Evolutionary conservation across 1,140 invertebrate genomes (phyloP).

Genomic region (Meteorus sp.): DNA sequence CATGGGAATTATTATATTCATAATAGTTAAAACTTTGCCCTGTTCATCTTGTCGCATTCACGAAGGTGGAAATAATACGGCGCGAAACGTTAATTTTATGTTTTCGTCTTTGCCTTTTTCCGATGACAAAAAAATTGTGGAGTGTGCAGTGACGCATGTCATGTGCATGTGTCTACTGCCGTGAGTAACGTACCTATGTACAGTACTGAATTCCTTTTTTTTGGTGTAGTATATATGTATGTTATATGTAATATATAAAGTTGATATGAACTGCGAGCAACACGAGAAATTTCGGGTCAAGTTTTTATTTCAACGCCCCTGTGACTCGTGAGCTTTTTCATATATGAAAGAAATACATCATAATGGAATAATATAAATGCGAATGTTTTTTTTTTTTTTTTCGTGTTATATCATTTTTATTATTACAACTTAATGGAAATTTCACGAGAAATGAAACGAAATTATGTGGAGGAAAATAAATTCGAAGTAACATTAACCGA

Average conservation of each 20-base stretch:
- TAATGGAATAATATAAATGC: not conserved
- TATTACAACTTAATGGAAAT: not conserved
- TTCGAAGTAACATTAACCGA: no score
- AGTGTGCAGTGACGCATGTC: constrained; percentile 5
- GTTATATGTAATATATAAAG: not conserved
- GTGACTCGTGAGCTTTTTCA: constrained; percentile 3
- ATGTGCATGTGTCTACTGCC: constrained; percentile 3
- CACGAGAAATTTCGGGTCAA: constrained; percentile 20
- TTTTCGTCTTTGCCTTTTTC: no score
- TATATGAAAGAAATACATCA: not conserved
- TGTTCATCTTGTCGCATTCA: not conserved
- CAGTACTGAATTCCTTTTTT: no score
- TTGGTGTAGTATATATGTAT: not conserved
- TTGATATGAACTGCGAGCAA: constrained; percentile 4
- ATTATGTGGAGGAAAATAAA: no score
- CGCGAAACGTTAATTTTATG: constrained; percentile 23
- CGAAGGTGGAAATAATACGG: constrained; percentile 19
- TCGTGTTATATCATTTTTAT: constrained; percentile 3
- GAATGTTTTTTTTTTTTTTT: no score
- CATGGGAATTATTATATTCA: not conserved
- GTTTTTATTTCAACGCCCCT: not conserved
- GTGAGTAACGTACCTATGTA: no score
- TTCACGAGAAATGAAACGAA: not conserved
- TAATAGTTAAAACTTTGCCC: no score
- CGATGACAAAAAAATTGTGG: constrained; percentile 5